phyloP scores from a whole-genome alignment of 2,113 vertebrate species.

The Hippoglossus stenolepis region DNA sequence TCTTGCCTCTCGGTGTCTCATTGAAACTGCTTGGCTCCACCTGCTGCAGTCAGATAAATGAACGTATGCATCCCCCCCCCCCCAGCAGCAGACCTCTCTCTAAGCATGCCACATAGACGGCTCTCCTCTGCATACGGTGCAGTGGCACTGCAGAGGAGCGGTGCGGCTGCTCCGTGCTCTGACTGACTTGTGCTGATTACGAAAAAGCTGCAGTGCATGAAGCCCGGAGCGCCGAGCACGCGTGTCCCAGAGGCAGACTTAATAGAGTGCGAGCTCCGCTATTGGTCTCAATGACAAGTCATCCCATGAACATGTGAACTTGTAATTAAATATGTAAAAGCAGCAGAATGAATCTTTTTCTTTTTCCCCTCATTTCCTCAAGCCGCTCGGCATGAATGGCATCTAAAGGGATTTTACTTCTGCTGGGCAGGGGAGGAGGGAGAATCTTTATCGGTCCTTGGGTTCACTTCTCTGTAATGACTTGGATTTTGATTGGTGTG shows the following conservation, averaged over 20 bases:
- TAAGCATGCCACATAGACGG: conserved; percentile 31
- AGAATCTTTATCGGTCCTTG: conserved; percentile 13
- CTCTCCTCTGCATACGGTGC: conserved; percentile 19
- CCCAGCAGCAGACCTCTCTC: conserved; percentile 27
- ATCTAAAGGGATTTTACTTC: conserved; percentile 52
- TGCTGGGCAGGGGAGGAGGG: conserved; percentile 30
- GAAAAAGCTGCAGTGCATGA: conserved; percentile 38
- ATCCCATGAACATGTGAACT: conserved; percentile 45
- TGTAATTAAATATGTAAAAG: conserved; percentile 34
- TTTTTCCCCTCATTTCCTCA: neutral
- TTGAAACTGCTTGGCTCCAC: conserved; percentile 71
- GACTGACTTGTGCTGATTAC: conserved; percentile 4
- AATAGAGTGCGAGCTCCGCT: conserved; percentile 23
- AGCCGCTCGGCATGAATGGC: conserved; percentile 40
- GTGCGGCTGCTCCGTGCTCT: conserved; percentile 2
- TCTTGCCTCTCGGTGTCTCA: conserved; percentile 50
- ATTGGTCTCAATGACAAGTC: conserved; percentile 29
- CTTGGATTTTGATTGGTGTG: conserved; percentile 25
- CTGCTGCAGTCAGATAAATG: conserved; percentile 63
- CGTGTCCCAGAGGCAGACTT: conserved; percentile 27
- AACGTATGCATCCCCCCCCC: conserved; percentile 22
- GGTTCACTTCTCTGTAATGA: conserved; percentile 37
- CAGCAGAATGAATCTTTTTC: conserved; percentile 11
- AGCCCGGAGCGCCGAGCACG: neutral
- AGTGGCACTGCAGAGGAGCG: conserved; percentile 26